Evolutionary conservation across 2,888 invertebrate species (phyloP), one percentile per base, ranked within the genome.

Genomic region (Copidosoma aretas): DNA sequence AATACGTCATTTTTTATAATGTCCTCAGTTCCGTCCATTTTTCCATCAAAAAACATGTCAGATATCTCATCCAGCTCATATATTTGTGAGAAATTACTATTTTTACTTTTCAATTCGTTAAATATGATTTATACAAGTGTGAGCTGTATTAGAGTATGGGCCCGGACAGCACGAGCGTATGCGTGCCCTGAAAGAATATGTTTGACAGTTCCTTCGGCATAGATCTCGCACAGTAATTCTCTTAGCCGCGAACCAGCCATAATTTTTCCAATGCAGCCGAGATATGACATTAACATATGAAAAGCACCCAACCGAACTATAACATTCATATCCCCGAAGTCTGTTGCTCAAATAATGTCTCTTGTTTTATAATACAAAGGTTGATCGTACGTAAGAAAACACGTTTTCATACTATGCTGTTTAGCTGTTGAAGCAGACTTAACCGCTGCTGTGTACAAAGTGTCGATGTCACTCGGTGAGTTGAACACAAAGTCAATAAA

Each of bases 221-320:
- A 82, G 14, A 56, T 14, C 25, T 56, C 17, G 32, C 56, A 24
- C 22, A 56, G 21, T 14, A 56, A 15, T 71, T 83, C 81, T 73
- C 79, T 78, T 17, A 84, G 43, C 10, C 84, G 83, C 71, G 81
- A 83, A 68, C 82, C 81, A 61, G 74, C 71, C 83, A 84, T 84
- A 68, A 84, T 78, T 68, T 77, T 72, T 41, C 82, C 82, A 52
- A 84, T 80, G 46, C 77, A 65, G 68, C 81, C 81, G 24, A 84
- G 58, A 74, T 78, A 84, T 1, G 79, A 82, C 81, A 84, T 80
- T 41, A 79, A 2, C 15, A 21, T 17, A 24, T 62, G 64, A 64
- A 77, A 77, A 5, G 75, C 75, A 12, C 75, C 76, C 4, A 76
- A 63, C 32, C 73, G 52, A 56, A 56, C 32, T 32, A 14, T 56